A percentile compares a stretch with the other conserved stretches of the same genome.
phyloP scores from a whole-genome alignment of 2,888 invertebrate species.

The Aphidius colemani region DNA sequence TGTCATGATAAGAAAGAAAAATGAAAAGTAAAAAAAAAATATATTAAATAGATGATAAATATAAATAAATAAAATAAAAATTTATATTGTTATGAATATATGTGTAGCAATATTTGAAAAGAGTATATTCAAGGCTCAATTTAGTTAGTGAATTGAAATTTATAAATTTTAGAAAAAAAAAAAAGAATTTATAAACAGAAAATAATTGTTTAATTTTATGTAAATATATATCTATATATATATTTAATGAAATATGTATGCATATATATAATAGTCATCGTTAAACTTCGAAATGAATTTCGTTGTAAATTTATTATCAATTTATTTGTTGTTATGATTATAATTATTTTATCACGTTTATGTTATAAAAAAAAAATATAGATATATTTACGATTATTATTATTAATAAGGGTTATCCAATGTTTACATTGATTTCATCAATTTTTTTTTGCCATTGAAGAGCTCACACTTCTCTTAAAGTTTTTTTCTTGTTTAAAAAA shows the following conservation, averaged over 20 bases:
- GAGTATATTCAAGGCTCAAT: constrained; percentile 54
- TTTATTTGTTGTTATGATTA: no score
- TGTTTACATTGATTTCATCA: neutral
- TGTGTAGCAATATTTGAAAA: constrained; percentile 26
- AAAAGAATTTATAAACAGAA: no score
- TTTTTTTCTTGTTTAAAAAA: no score
- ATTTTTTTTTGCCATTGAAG: constrained; percentile 1
- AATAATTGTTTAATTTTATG: no score
- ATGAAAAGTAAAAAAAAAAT: constrained; percentile 12
- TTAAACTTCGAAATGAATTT: no score
- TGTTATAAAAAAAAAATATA: no score
- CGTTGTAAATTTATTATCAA: no score
- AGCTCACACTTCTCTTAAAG: neutral
- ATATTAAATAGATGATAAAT: neutral
- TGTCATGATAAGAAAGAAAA: constrained; percentile 14
- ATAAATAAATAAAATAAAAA: constrained; percentile 23
- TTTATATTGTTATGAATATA: constrained; percentile 18
- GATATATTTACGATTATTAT: no score
- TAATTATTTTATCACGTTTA: no score
- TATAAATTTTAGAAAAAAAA: no score
- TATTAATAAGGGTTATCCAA: neutral
- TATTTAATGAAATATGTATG: neutral
- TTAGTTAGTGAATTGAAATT: constrained; percentile 48
- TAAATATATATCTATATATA: no score
- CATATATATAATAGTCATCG: neutral